Evolutionary conservation across 2,888 invertebrate genomes (phyloP).

Genomic region (Lacanobia oleracea): DNA sequence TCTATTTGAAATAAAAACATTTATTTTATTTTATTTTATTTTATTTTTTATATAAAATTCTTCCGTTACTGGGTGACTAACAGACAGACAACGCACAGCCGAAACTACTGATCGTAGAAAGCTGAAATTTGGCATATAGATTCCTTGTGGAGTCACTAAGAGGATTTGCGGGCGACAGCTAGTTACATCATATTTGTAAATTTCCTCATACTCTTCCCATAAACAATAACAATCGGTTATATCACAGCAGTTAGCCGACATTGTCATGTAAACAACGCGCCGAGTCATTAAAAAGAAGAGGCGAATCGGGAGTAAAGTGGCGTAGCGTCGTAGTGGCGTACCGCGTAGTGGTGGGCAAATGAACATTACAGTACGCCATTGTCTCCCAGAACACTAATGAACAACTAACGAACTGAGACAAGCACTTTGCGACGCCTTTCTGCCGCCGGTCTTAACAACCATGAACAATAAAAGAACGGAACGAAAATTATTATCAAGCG

Average conservation of each 20-base stretch:
- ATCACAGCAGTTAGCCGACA: slow-evolving; percentile 16
- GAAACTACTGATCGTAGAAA: no score
- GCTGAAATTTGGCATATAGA: no score
- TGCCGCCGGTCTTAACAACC: slow-evolving; percentile 52
- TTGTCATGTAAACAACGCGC: slow-evolving; percentile 37
- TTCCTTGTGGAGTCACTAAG: no score
- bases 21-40: no score
- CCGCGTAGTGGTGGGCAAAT: slow-evolving; percentile 60
- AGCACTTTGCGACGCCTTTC: slow-evolving; percentile 66
- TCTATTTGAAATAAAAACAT: no score
- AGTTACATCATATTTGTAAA: no score
- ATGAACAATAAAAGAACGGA: slow-evolving; percentile 43
- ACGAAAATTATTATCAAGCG: slow-evolving; percentile 40
- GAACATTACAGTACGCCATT: slow-evolving; percentile 68
- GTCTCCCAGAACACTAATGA: slow-evolving; percentile 74
- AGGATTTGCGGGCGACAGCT: no score
- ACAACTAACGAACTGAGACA: slow-evolving; percentile 76
- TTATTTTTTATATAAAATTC: no score
- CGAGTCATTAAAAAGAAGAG: slow-evolving; percentile 53
- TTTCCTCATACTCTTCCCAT: neutral
- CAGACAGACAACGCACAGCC: no score
- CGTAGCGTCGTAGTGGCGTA: slow-evolving; percentile 49
- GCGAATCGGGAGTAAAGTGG: slow-evolving; percentile 55
- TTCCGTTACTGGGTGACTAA: no score
- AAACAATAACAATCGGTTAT: neutral